Base-by-base conservation (phyloP, 64 coral and sea anemone species). In the Montipora efflorescens region DNA sequence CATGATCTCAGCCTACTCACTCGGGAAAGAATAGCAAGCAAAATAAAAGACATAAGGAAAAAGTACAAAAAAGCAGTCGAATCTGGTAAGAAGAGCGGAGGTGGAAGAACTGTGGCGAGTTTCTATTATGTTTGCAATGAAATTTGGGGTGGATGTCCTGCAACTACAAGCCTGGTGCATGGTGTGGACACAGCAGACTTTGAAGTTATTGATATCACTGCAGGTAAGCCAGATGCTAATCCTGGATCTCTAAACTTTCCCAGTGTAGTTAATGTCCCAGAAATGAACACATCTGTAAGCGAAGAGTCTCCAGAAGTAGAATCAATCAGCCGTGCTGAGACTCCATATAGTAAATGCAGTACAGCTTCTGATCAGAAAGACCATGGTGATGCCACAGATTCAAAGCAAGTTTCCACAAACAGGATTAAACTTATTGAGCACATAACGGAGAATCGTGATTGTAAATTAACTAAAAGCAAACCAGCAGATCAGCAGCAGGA, bases 121-220 rank as follows among this genome's bases (percentile, higher is more conserved):
- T 90, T 90, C 66, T 90, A 90, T 49, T 61, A 90, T 47, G 14
- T 90, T 66, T 80, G 77, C 89, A 79, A 78, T 81, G 25, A 77
- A 28, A 90, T 90, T 48, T 90, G 89, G 89, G 45, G 76, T 80
- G 89, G 77, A 64, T 70, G 75, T 59, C 89, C 76, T 79, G 89
- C 89, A 22, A 90, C 89, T 67, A 90, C 50, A 80, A 90, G 77
- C 15, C 53, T 90, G 61, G 76, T 80, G 64, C 58, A 79, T 79
- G 77, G 89, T 18, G 28, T 90, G 28, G 76, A 90, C 52, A 81
- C 45, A 43, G 49, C 79, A 72, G 68, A 72, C 68, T 72, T 72
- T 72, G 16, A 72, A 72, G 20, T 23, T 72, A 22, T 72, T 72
- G 68, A 23, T 72, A 23, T 72, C 68, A 72, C 68, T 72, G 20